phyloP scores from a whole-genome alignment of 2,888 invertebrate genomes.

The Ophonus ardosiacus region DNA sequence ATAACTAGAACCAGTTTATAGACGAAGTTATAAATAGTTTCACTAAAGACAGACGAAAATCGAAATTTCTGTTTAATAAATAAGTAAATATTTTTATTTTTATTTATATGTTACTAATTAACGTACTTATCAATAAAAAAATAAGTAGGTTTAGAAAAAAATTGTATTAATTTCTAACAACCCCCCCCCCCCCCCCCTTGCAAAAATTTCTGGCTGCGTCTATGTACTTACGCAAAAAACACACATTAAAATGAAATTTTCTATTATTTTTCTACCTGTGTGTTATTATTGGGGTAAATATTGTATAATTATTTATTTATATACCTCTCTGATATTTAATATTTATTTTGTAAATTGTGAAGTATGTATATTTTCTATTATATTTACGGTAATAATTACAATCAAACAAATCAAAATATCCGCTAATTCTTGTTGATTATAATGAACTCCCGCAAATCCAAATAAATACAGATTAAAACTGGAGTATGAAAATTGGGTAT shows the following conservation, averaged over 20 bases:
- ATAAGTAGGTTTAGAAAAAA: no score
- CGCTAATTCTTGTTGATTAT: background rate
- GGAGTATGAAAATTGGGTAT: slow-evolving; percentile 17
- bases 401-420: background rate
- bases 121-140: no score
- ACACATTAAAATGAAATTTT: background rate
- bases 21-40: no score
- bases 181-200: no score
- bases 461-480: slow-evolving; percentile 10
- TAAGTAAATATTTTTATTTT: no score
- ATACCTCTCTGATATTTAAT: background rate
- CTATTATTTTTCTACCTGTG: background rate
- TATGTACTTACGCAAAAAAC: no score
- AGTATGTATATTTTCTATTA: background rate
- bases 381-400: background rate
- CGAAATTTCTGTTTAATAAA: no score
- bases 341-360: background rate
- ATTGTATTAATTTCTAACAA: no score
- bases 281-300: background rate
- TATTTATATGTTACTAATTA: no score
- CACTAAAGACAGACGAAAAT: no score
- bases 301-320: background rate
- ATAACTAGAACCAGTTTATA: no score
- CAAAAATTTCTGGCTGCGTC: no score
- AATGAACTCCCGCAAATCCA: slow-evolving; percentile 7